phyloP scores from a whole-genome alignment of 2,113 vertebrate genomes.

The Perca flavescens region DNA sequence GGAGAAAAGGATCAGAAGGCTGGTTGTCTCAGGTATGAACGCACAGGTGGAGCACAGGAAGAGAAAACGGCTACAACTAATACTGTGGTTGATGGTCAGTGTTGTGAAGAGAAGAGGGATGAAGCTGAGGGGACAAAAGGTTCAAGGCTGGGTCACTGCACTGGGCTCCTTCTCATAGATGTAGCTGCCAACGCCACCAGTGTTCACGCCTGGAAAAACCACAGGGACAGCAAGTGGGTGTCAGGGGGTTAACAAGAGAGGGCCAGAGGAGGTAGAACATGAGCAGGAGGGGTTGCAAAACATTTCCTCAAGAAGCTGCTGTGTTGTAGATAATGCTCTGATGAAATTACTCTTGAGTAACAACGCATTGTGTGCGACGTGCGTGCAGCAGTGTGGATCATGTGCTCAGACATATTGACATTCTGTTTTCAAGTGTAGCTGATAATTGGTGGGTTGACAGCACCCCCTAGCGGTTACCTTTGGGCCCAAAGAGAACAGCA shows the following conservation, averaged over 20 bases:
- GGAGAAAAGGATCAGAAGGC: slow-evolving; percentile 19
- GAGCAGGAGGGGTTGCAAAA: slow-evolving; percentile 38
- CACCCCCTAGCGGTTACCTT: slow-evolving; percentile 91
- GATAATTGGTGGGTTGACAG: slow-evolving; percentile 64
- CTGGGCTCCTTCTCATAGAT: slow-evolving; percentile 94
- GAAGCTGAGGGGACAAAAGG: slow-evolving; percentile 53
- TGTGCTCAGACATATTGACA: slow-evolving; percentile 39
- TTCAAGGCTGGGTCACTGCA: slow-evolving; percentile 90
- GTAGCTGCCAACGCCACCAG: slow-evolving; percentile 97
- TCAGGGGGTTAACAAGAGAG: slow-evolving; percentile 24
- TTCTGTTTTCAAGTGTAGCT: slow-evolving; percentile 63
- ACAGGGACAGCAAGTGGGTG: slow-evolving; percentile 58
- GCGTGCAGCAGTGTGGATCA: slow-evolving; percentile 20
- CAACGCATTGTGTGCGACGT: slow-evolving; percentile 1
- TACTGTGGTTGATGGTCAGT: slow-evolving; percentile 57
- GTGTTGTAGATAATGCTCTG: slow-evolving; percentile 8
- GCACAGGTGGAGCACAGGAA: slow-evolving; percentile 29
- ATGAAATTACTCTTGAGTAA: slow-evolving; percentile 38
- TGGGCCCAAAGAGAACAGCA: slow-evolving; percentile 92
- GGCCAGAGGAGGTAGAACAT: slow-evolving; percentile 14
- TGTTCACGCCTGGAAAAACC: slow-evolving; percentile 92
- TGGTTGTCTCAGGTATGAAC: slow-evolving; percentile 52
- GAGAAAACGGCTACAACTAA: slow-evolving; percentile 38
- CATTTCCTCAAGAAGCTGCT: slow-evolving; percentile 30
- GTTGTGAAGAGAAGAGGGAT: slow-evolving; percentile 49